Percentiles rank a stretch among this genome's conserved stretches.
Conservation (phyloP, 2,888 invertebrate species). For the Lamproptera curius region DNA sequence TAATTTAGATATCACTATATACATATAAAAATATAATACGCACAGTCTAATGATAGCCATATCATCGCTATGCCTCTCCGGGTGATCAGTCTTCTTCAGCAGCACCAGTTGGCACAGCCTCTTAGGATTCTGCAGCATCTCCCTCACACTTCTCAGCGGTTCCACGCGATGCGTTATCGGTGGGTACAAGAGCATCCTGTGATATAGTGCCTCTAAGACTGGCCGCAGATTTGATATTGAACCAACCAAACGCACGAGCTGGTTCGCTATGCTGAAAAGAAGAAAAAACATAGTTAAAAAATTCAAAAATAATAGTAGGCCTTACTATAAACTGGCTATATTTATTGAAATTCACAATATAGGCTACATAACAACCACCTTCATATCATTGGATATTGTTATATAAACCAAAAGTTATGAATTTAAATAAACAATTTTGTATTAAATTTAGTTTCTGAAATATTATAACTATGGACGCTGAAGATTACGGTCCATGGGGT, state of each 20-base stretch:
- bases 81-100: conserved; percentile 80
- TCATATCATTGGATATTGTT: too few relatives aligned
- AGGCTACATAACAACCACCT: too few relatives aligned
- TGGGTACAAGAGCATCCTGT: conserved; percentile 93
- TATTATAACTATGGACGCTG: too few relatives aligned
- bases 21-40: too few relatives aligned
- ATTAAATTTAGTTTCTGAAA: too few relatives aligned
- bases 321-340: too few relatives aligned
- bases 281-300: background rate
- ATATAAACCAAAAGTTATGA: too few relatives aligned
- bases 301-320: too few relatives aligned
- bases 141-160: conserved; percentile 89
- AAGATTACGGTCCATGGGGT: too few relatives aligned
- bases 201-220: conserved; percentile 94
- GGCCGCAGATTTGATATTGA: conserved; percentile 92
- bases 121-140: conserved; percentile 88
- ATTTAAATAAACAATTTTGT: too few relatives aligned
- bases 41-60: conserved; percentile 90
- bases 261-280: conserved; percentile 87
- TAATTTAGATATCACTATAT: too few relatives aligned
- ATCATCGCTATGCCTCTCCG: conserved; percentile 81
- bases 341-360: too few relatives aligned
- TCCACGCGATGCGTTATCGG: conserved; percentile 91
- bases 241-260: conserved; percentile 92
- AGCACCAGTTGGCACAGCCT: conserved; percentile 86